phyloP scores from a whole-genome alignment of 2,888 invertebrate species.

The Synanthedon formicaeformis region DNA sequence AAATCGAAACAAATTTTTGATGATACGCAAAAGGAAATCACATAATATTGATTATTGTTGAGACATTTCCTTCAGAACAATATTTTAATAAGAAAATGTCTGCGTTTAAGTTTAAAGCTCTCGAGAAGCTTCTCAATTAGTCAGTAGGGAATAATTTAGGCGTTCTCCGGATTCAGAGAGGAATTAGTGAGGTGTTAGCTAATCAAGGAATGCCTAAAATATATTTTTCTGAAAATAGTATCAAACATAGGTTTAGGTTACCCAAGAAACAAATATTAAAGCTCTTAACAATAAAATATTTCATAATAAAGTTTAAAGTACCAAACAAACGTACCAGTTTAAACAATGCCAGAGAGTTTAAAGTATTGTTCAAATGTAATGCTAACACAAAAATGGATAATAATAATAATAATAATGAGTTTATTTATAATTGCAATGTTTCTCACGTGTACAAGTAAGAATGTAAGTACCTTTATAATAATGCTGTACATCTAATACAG shows the following conservation, averaged over 20 bases:
- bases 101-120: constrained; percentile 7
- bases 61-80: not conserved
- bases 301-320: not conserved
- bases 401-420: not conserved
- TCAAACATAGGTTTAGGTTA: not conserved
- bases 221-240: constrained; percentile 7
- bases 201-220: constrained; percentile 7
- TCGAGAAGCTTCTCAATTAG: constrained; percentile 9
- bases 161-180: constrained; percentile 9
- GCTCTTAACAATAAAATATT: not conserved
- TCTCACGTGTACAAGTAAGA: not conserved
- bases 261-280: not conserved
- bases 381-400: too few relatives aligned
- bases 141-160: constrained; percentile 7
- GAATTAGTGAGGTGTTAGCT: constrained; percentile 8
- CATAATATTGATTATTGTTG: constrained; percentile 2
- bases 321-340: too few relatives aligned
- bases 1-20: not conserved
- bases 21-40: not conserved
- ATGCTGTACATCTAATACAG: constrained; percentile 5
- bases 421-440: not conserved
- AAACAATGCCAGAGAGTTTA: too few relatives aligned
- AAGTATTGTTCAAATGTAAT: too few relatives aligned
- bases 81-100: constrained; percentile 6
- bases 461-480: not conserved